Conservation (phyloP, 2,888 invertebrate genomes). For the Cantharis lateralis region DNA sequence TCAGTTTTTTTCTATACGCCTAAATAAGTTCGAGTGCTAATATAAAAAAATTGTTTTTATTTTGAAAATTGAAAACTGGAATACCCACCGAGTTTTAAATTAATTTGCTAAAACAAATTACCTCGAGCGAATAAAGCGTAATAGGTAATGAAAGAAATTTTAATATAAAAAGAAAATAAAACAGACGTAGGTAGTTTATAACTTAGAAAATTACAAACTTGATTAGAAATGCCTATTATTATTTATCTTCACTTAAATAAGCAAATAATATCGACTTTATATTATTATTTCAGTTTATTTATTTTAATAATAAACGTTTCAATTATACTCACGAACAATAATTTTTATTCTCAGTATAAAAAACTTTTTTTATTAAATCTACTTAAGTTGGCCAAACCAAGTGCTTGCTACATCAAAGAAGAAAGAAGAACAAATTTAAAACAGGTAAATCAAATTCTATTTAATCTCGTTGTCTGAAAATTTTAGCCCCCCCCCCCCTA, state of each 20-base stretch:
- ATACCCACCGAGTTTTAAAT: conserved; percentile 20
- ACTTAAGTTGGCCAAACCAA: too few relatives aligned
- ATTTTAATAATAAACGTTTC: neutral
- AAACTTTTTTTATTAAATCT: too few relatives aligned
- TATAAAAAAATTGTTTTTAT: neutral
- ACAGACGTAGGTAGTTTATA: neutral
- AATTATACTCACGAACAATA: neutral
- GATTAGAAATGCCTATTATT: neutral
- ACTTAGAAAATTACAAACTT: neutral
- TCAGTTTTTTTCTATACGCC: too few relatives aligned
- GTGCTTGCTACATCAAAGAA: too few relatives aligned
- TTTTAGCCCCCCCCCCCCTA: too few relatives aligned
- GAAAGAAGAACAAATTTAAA: too few relatives aligned
- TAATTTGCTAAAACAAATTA: conserved; percentile 10
- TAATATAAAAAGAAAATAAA: neutral
- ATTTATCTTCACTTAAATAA: neutral
- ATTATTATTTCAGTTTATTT: neutral
- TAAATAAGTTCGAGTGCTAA: neutral
- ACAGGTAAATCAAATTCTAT: neutral
- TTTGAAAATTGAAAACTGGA: neutral
- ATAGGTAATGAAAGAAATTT: neutral
- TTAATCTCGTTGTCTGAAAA: neutral
- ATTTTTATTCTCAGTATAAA: too few relatives aligned
- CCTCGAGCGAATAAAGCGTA: neutral
- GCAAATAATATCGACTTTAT: neutral